phyloP scores from a whole-genome alignment of 2,797 vertebrate species.

The Onychomys arenicola region DNA sequence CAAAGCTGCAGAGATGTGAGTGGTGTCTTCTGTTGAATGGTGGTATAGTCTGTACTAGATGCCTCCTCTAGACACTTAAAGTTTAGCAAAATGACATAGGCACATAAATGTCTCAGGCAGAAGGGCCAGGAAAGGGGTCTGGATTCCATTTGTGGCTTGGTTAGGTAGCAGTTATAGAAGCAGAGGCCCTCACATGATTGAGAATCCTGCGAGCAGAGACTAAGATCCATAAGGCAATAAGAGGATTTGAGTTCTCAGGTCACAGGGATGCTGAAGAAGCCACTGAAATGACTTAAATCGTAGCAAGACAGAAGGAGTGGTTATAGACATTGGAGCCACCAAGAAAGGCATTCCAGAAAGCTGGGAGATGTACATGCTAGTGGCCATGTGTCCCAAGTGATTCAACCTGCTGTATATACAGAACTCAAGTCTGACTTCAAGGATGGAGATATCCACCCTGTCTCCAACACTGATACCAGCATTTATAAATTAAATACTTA shows the following conservation, averaged over 20 bases:
- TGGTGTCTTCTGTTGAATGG: not conserved
- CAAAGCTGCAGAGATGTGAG: not conserved
- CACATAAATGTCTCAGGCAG: not conserved
- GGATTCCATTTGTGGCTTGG: not conserved
- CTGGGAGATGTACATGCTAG: not conserved
- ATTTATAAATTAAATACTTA: not conserved
- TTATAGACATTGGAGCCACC: not conserved
- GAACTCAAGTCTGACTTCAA: not conserved
- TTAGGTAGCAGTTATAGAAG: not conserved
- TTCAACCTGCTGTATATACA: not conserved
- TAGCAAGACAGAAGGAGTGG: not conserved
- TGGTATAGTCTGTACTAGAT: not conserved
- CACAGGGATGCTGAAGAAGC: not conserved
- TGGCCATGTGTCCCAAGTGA: not conserved
- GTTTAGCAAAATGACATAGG: not conserved
- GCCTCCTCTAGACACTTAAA: not conserved
- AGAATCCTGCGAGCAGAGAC: not conserved
- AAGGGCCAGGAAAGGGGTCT: not conserved
- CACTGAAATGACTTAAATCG: not conserved
- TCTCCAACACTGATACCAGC: not conserved
- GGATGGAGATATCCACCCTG: not conserved
- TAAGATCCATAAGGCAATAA: not conserved
- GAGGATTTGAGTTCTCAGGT: not conserved
- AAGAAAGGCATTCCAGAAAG: not conserved
- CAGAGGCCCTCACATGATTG: fast-evolving